phyloP scores from a whole-genome alignment of 2,888 invertebrate genomes.

The Tridacna gigas region DNA sequence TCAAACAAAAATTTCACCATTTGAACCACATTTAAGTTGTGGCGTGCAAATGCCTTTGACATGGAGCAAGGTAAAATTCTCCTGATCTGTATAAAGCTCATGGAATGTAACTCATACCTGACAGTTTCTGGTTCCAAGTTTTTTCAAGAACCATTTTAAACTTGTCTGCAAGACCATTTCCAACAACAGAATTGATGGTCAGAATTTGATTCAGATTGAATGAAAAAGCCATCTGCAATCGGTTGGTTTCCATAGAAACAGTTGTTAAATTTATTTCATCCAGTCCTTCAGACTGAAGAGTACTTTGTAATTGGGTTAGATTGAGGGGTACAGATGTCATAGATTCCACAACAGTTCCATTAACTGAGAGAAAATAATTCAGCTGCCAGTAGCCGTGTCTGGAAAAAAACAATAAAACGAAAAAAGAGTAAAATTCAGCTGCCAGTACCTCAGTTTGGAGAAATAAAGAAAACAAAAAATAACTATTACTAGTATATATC shows the following conservation, averaged over 20 bases:
- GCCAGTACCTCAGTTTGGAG: no score
- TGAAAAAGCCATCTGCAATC: conserved; percentile 61
- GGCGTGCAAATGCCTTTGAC: no score
- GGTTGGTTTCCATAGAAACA: conserved; percentile 27
- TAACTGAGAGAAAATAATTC: conserved; percentile 64
- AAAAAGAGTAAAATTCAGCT: neutral
- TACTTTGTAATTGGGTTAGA: conserved; percentile 22
- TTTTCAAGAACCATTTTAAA: conserved; percentile 55
- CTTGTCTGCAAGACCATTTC: conserved; percentile 24
- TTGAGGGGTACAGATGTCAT: conserved; percentile 60
- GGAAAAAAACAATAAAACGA: conserved; percentile 30
- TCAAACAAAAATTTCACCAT: no score
- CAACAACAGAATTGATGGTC: conserved; percentile 38
- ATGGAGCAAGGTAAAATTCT: no score
- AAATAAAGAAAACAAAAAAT: no score
- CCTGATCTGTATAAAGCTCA: no score
- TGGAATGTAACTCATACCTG: conserved; percentile 56
- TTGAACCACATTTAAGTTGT: no score
- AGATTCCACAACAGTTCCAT: conserved; percentile 55
- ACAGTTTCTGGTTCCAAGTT: conserved; percentile 55
- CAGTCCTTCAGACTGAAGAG: neutral
- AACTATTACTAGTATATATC: no score
- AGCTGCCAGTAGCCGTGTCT: conserved; percentile 68
- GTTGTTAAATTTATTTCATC: neutral
- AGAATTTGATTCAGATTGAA: conserved; percentile 59